These are phyloP conservation scores for Oreohelix idahoensis DNA, from an alignment of 1,140 invertebrate species.

Conservation along the genomic window DNA sequence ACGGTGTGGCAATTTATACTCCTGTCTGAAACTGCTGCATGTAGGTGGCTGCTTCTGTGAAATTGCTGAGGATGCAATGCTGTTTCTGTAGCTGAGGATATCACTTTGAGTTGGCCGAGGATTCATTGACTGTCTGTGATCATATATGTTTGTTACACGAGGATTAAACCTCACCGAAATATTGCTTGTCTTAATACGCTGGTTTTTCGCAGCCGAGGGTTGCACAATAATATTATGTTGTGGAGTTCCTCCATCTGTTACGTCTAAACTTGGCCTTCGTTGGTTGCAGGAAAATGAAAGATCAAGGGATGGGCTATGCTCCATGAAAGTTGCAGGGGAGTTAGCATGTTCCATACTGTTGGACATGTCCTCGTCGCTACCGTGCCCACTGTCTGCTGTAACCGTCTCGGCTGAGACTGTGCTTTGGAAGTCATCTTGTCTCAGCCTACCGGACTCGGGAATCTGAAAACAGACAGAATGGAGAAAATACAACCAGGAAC, in stretches of 20 bases:
- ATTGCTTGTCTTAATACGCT: background rate
- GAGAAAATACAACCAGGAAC: too few relatives aligned
- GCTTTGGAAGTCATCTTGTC: constrained; percentile 50
- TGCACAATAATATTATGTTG: background rate
- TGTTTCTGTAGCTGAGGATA: background rate
- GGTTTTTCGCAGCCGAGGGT: background rate
- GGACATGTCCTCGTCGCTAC: constrained; percentile 48
- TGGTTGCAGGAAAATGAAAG: background rate
- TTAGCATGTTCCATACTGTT: constrained; percentile 35
- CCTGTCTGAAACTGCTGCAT: background rate
- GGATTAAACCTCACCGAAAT: constrained; percentile 27
- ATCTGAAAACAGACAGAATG: constrained; percentile 16
- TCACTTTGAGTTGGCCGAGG: background rate
- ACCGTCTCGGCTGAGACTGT: constrained; percentile 45
- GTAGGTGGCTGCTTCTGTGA: constrained; percentile 4
- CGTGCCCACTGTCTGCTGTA: constrained; percentile 50
- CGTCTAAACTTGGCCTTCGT: background rate
- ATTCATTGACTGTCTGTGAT: background rate
- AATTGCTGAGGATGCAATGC: background rate
- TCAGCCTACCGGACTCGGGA: background rate
- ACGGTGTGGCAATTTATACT: background rate
- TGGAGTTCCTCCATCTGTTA: background rate
- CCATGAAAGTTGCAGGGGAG: background rate
- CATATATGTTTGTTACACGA: constrained; percentile 24
- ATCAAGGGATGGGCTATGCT: background rate